A percentile compares a stretch with the other conserved stretches of the same genome.
Evolutionary conservation across 2,888 invertebrate species (phyloP).

Genomic region (Campoplex capitator): DNA sequence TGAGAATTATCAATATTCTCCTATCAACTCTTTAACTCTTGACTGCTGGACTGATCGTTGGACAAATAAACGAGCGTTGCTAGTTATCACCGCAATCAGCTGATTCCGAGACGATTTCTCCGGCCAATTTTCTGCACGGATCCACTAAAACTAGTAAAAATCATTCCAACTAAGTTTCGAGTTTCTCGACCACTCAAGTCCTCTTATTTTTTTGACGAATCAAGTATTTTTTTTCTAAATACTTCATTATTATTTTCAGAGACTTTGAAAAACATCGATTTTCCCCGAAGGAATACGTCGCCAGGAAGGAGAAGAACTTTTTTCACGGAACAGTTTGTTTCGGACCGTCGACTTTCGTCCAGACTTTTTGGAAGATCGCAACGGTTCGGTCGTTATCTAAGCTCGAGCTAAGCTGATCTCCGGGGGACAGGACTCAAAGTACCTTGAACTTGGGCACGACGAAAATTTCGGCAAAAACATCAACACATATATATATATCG

Average conservation of each 20-base stretch:
- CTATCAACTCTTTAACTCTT: not conserved
- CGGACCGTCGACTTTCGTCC: too few relatives aligned
- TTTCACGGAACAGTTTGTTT: too few relatives aligned
- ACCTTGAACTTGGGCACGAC: not conserved
- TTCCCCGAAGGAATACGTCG: too few relatives aligned
- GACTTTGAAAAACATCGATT: too few relatives aligned
- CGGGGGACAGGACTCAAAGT: not conserved
- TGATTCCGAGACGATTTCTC: slow-evolving; percentile 1
- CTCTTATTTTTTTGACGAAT: not conserved
- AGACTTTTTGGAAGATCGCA: too few relatives aligned
- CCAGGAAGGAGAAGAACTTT: too few relatives aligned
- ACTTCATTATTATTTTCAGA: too few relatives aligned
- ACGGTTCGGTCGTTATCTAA: not conserved
- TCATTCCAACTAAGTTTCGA: not conserved
- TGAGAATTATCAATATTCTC: slow-evolving; percentile 7
- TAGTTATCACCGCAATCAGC: not conserved
- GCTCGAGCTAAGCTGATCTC: not conserved
- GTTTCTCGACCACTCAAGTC: not conserved
- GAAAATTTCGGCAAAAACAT: not conserved
- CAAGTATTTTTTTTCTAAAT: too few relatives aligned
- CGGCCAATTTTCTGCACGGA: not conserved
- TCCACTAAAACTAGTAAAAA: not conserved
- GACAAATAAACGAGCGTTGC: not conserved
- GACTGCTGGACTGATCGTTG: not conserved
- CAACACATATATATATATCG: not conserved